Percentiles rank a stretch among this genome's conserved stretches.
These are phyloP conservation scores for Diadromus collaris DNA, from an alignment of 2,888 invertebrate genomes.

Conservation along the genomic window DNA sequence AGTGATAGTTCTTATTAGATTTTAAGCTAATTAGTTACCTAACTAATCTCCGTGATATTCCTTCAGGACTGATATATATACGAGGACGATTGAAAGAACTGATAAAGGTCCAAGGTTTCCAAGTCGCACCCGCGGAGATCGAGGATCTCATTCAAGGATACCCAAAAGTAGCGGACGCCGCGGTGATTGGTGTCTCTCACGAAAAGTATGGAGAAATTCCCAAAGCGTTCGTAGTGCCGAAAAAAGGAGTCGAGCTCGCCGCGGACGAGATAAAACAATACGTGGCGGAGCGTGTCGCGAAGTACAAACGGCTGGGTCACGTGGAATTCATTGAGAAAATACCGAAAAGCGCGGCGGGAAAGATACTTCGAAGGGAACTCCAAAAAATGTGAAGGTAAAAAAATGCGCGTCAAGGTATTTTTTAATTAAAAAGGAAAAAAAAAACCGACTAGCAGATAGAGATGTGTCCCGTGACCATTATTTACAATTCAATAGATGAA, in stretches of 20 bases:
- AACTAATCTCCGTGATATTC: background rate
- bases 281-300: constrained; percentile 84
- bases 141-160: constrained; percentile 87
- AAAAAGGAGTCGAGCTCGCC: constrained; percentile 79
- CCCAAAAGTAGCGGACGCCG: constrained; percentile 88
- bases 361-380: constrained; percentile 86
- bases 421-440: constrained; percentile 10
- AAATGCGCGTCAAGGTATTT: background rate
- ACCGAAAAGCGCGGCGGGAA: constrained; percentile 90
- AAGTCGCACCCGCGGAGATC: constrained; percentile 93
- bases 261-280: constrained; percentile 83
- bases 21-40: background rate
- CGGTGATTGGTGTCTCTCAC: constrained; percentile 89
- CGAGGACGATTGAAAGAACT: constrained; percentile 91
- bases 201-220: constrained; percentile 87
- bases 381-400: constrained; percentile 67
- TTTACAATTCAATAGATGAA: constrained; percentile 24
- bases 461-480: constrained; percentile 7
- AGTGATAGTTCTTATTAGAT: background rate
- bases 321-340: constrained; percentile 85
- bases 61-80: constrained; percentile 82
- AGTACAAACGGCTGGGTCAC: constrained; percentile 88
- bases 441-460: constrained; percentile 19
- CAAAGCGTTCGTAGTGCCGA: constrained; percentile 86
- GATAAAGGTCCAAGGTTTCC: constrained; percentile 88